Evolutionary conservation across 2,888 invertebrate species (phyloP).

Genomic region (Dichetophora obliterata): DNA sequence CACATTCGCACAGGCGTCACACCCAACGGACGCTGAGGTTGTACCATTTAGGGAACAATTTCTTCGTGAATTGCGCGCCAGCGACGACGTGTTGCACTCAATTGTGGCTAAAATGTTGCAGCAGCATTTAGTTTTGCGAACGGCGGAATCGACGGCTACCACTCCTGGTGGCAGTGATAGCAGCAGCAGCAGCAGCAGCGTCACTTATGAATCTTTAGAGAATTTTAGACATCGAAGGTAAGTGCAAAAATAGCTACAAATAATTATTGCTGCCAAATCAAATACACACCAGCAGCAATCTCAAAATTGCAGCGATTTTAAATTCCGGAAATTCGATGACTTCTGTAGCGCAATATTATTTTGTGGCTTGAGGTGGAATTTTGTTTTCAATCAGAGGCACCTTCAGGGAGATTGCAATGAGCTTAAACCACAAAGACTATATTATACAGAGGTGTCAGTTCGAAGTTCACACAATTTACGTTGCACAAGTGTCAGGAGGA

Average conservation of each 20-base stretch:
- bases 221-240: constrained; percentile 29
- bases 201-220: constrained; percentile 10
- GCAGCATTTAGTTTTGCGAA: constrained; percentile 41
- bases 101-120: constrained; percentile 56
- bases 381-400: no score
- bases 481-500: no score
- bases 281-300: no score
- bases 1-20: constrained; percentile 19
- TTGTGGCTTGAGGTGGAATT: no score
- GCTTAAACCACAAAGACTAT: no score
- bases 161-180: not conserved
- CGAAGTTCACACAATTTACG: no score
- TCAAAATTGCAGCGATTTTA: no score
- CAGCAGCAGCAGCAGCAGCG: constrained; percentile 36
- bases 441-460: no score
- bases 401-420: no score
- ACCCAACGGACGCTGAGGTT: constrained; percentile 24
- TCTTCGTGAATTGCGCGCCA: constrained; percentile 57
- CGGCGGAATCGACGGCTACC: no score
- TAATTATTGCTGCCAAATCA: not conserved
- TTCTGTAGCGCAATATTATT: no score
- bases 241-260: constrained; percentile 1
- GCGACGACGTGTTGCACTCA: constrained; percentile 58
- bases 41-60: constrained; percentile 56
- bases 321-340: no score